Evolutionary conservation across 64 coral and sea anemone genomes (phyloP).

Genomic region (Trachythela sp.): DNA sequence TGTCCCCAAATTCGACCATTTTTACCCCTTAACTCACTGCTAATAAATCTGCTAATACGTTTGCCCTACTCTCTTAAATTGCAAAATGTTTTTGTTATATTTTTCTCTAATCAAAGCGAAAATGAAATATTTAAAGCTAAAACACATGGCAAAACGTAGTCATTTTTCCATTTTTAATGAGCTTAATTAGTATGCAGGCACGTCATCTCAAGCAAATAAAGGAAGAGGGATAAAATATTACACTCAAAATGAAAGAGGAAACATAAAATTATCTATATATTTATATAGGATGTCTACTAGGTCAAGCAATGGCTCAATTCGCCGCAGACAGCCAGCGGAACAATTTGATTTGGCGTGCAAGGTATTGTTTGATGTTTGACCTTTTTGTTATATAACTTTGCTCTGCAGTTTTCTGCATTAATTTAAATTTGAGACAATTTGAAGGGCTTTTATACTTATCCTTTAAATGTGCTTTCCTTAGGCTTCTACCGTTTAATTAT

Average conservation of each 20-base stretch:
- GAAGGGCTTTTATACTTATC: too few species aligned
- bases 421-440: background rate
- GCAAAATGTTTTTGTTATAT: too few species aligned
- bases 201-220: background rate
- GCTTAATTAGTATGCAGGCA: background rate
- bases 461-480: too few species aligned
- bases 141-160: background rate
- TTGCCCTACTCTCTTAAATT: too few species aligned
- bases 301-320: conserved; percentile 61
- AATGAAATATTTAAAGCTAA: background rate
- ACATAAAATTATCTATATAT: background rate
- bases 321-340: conserved; percentile 53
- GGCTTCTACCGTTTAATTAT: too few species aligned
- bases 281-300: background rate
- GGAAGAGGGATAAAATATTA: background rate
- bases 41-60: too few species aligned
- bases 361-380: conserved; percentile 21
- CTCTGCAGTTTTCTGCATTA: background rate
- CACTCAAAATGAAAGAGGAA: background rate
- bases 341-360: conserved; percentile 92
- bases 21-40: too few species aligned
- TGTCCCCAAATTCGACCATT: too few species aligned
- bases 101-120: background rate
- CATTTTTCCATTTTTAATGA: background rate
- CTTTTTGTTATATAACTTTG: background rate